phyloP scores from a whole-genome alignment of 1,140 invertebrate species.

The Nixonia krombeini region DNA sequence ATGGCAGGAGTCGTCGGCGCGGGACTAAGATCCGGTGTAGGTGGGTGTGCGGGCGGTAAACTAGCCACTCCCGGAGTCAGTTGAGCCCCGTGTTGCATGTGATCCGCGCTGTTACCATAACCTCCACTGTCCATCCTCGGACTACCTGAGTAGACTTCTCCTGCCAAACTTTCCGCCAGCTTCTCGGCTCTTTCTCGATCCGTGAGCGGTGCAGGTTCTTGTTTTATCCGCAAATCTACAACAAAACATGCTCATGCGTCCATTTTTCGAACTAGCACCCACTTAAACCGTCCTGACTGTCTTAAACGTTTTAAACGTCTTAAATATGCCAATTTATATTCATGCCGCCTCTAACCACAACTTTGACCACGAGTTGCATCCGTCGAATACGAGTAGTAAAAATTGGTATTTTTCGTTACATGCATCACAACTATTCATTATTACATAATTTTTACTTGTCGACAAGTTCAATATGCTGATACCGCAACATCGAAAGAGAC shows the following conservation, averaged over 20 bases:
- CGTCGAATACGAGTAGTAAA: too few relatives aligned
- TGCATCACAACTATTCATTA: too few relatives aligned
- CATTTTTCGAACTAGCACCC: too few relatives aligned
- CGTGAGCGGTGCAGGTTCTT: constrained; percentile 70
- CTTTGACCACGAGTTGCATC: too few relatives aligned
- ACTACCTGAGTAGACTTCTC: constrained; percentile 61
- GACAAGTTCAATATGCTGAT: too few relatives aligned
- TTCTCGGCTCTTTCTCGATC: constrained; percentile 71
- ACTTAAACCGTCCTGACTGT: too few relatives aligned
- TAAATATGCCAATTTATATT: too few relatives aligned
- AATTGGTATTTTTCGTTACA: too few relatives aligned
- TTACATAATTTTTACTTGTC: too few relatives aligned
- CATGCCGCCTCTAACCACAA: too few relatives aligned
- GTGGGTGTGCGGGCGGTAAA: constrained; percentile 58
- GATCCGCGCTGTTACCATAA: constrained; percentile 59
- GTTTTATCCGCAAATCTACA: constrained; percentile 77
- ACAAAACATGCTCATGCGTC: constrained; percentile 1
- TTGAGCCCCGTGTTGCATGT: constrained; percentile 53
- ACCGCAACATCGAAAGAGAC: too few relatives aligned
- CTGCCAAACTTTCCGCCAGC: constrained; percentile 67
- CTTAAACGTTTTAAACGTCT: too few relatives aligned
- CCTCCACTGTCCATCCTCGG: constrained; percentile 58
- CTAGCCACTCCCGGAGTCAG: constrained; percentile 55
- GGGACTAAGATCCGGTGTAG: constrained; percentile 70
- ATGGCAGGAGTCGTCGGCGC: constrained; percentile 63